Conservation (phyloP, 2,797 vertebrate species). For the Bothrops alternatus region DNA sequence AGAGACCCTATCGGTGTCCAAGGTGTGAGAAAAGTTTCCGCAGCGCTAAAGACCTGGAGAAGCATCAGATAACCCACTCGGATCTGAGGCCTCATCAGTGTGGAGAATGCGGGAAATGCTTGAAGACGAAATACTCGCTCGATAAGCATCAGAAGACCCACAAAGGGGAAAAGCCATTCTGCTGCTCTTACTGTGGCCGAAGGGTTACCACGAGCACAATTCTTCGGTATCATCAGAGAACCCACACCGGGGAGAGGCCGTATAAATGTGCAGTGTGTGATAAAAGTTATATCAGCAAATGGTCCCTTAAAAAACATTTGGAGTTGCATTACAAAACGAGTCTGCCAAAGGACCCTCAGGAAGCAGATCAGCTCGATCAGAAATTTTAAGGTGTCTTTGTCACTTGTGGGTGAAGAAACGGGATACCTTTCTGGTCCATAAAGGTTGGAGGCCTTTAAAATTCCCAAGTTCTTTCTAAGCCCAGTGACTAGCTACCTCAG, state of each 20-base stretch:
- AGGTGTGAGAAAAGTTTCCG: background rate
- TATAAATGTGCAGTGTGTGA: constrained; percentile 60
- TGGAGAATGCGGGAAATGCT: constrained; percentile 63
- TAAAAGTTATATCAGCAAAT: constrained; percentile 64
- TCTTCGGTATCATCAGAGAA: constrained; percentile 62
- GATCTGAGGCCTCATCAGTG: constrained; percentile 54
- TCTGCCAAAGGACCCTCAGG: constrained; percentile 23
- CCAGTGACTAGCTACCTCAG: constrained; percentile 24
- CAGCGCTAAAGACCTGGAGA: background rate
- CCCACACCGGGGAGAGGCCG: constrained; percentile 63
- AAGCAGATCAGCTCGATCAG: background rate
- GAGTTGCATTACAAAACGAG: constrained; percentile 63
- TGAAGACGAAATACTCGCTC: constrained; percentile 63
- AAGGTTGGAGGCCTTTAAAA: background rate
- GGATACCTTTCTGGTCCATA: background rate
- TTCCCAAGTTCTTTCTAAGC: background rate
- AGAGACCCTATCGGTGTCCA: constrained; percentile 6
- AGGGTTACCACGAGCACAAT: constrained; percentile 66
- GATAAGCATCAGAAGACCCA: constrained; percentile 68
- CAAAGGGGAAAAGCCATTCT: constrained; percentile 68
- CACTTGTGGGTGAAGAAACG: background rate
- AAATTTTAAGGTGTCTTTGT: background rate
- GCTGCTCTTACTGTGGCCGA: constrained; percentile 63
- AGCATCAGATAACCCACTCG: background rate
- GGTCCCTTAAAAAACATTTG: constrained; percentile 66